Percentiles rank a stretch among this genome's conserved stretches.
phyloP scores from a whole-genome alignment of 1,140 invertebrate genomes.

The Microplitis mediator region DNA sequence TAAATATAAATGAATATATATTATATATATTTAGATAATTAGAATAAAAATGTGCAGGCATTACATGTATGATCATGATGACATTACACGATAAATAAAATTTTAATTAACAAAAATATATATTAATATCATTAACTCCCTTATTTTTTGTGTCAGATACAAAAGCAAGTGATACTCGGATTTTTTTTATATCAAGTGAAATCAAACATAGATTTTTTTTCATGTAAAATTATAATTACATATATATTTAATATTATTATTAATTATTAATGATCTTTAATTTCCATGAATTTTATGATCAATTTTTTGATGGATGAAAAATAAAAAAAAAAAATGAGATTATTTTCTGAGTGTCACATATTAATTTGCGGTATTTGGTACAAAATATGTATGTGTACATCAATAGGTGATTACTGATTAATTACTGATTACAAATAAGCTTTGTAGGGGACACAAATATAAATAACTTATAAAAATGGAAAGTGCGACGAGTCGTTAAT shows the following conservation, averaged over 20 bases:
- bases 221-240: no score
- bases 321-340: background rate
- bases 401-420: constrained; percentile 5
- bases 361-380: constrained; percentile 41
- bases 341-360: constrained; percentile 37
- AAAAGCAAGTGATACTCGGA: no score
- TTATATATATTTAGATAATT: constrained; percentile 56
- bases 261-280: no score
- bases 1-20: constrained; percentile 44
- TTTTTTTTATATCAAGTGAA: no score
- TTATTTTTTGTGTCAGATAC: no score
- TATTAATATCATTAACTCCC: no score
- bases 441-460: constrained; percentile 32
- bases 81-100: background rate
- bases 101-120: no score
- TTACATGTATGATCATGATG: constrained; percentile 30
- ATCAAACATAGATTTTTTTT: no score
- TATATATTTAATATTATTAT: no score
- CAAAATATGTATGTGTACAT: constrained; percentile 30
- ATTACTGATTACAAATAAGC: constrained; percentile 16
- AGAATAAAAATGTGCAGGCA: constrained; percentile 44
- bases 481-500: background rate
- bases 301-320: background rate
- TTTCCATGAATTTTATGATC: no score
- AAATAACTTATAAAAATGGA: background rate